Conservation (phyloP, 2,888 invertebrate species). For the Lochmaea capreae region DNA sequence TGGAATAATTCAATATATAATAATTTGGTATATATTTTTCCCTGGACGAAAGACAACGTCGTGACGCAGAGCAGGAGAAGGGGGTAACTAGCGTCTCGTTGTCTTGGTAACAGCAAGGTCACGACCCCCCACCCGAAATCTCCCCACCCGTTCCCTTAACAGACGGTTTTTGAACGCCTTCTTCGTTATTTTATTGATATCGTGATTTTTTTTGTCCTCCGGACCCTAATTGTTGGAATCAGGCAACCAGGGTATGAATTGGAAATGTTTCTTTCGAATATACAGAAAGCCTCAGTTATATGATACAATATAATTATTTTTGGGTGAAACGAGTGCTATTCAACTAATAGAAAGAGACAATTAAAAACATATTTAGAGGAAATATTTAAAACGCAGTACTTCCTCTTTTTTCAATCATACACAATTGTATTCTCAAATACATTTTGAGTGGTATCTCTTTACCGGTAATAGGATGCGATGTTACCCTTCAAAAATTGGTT, state of each 20-base stretch:
- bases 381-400: no score
- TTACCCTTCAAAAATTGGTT: no score
- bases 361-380: no score
- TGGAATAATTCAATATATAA: conserved; percentile 41
- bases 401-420: no score
- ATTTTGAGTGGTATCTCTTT: no score
- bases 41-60: conserved; percentile 46
- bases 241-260: conserved; percentile 8
- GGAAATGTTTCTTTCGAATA: conserved; percentile 6
- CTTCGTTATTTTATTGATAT: conserved; percentile 58
- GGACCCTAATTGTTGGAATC: conserved; percentile 27
- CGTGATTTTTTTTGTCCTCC: conserved; percentile 33
- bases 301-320: background rate
- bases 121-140: conserved; percentile 50
- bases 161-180: conserved; percentile 55
- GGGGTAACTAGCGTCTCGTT: conserved; percentile 64
- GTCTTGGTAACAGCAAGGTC: conserved; percentile 65
- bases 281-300: background rate
- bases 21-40: conserved; percentile 48
- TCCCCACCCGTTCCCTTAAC: conserved; percentile 37
- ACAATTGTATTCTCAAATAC: no score
- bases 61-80: conserved; percentile 31
- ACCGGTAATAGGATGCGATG: no score
- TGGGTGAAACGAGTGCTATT: no score
- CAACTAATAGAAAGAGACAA: no score